These are phyloP conservation scores for Catharus minimus DNA, from an alignment of 2,113 vertebrate genomes.

Conservation along the genomic window DNA sequence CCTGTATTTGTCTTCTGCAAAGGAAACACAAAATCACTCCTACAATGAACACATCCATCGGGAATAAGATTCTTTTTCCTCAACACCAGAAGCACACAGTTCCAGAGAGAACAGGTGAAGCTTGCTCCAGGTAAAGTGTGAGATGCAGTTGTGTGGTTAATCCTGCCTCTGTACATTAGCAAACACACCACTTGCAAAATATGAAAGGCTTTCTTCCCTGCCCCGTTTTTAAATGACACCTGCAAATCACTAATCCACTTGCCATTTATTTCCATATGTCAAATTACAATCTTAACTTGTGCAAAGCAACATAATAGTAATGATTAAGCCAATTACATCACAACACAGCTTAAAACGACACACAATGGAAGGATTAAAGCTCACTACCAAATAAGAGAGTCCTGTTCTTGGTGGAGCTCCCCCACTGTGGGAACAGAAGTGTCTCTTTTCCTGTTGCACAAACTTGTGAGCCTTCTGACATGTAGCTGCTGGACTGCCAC, in stretches of 20 bases:
- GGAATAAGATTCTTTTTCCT: neutral
- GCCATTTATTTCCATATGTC: constrained; percentile 59
- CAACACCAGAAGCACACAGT: neutral
- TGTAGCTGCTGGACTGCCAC: constrained; percentile 10
- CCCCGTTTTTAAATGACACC: constrained; percentile 45
- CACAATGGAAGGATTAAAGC: constrained; percentile 69
- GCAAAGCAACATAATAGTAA: constrained; percentile 61
- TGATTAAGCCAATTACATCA: constrained; percentile 68
- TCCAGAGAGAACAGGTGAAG: constrained; percentile 2
- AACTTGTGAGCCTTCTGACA: constrained; percentile 46
- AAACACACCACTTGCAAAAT: constrained; percentile 10
- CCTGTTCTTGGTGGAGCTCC: constrained; percentile 50
- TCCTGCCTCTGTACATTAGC: neutral
- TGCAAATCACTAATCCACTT: constrained; percentile 57
- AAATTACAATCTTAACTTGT: constrained; percentile 64
- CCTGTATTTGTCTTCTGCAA: neutral
- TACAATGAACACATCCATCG: neutral
- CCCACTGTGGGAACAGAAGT: constrained; percentile 63
- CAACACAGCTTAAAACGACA: constrained; percentile 59
- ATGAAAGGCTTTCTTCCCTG: constrained; percentile 41
- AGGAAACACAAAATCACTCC: constrained; percentile 8
- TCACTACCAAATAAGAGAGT: constrained; percentile 58
- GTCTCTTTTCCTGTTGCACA: constrained; percentile 47
- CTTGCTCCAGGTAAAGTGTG: fast-evolving
- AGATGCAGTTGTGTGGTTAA: neutral